Base-by-base conservation (phyloP, 2,113 vertebrate species). In the Xiphias gladius region DNA sequence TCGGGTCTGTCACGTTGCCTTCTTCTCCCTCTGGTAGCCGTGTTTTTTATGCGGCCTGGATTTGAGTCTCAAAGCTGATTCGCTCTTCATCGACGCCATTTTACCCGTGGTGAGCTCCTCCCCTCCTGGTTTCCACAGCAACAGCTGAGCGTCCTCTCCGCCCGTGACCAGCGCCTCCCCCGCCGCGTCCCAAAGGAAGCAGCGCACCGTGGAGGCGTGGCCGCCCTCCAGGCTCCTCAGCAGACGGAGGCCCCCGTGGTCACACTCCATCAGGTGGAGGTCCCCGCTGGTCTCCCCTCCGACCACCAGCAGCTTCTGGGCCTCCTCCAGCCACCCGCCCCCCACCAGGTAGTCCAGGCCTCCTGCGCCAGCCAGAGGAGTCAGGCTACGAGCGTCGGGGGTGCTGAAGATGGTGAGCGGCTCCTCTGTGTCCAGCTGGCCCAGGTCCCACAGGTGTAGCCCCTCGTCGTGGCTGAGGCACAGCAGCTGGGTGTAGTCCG, bases 361-460 rank as follows among this genome's bases (percentile, higher is more conserved):
- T 0, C 83, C 88, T 0, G 85, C 84, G 0, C 72, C 84, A 5
- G 90, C 86, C 3, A 89, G 0, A 0, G 80, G 65, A 11, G 92
- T 58, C 0, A 77, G 32, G 30, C 95, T 87, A 69, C 97, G 96
- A 7, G 93, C 96, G 14, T 99, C 96, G 0, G 87, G 14, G 16
- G 96, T 78, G 5, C 86, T 95, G 87, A 96, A 89, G 1, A 96
- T 4, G 0, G 96, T 96, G 46, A 98, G 91, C 0, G 97, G 93
- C 20, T 97, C 91, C 3, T 99, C 96, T 0, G 95, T 97, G 54
- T 97, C 95, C 82, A 98, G 85, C 68, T 91, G 96, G 61, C 93
- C 85, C 32, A 96, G 91, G 74, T 99, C 97, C 98, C 98, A 99
- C 93, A 97, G 97, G 90, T 93, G 96, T 82, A 99, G 96, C 0